Evolutionary conservation across 2,888 invertebrate species (phyloP), one percentile per base, ranked within the genome.

Genomic region (Notodonta dromedarius): DNA sequence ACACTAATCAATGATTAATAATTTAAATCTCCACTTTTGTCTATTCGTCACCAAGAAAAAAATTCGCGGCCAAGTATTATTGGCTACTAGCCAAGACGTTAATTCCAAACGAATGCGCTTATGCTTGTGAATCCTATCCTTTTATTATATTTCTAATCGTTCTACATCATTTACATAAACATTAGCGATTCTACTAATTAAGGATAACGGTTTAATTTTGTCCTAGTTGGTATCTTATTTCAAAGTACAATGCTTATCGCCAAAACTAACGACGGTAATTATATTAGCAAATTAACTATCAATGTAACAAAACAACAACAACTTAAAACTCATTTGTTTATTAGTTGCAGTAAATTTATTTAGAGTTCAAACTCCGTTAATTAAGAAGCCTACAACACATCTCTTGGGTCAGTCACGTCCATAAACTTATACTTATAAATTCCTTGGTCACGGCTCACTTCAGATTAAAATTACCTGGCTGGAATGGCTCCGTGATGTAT

Each of bases 401-500:
- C 50, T 2, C 46, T 16, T 16, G 9, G 16, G 50, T 9, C 50
- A 14, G 3, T 50, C 4, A 14, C 6, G 9, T 16, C 24, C 24
- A 24, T 24, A 24, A 24, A 24, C 24, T 2, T 24, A 24, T 24
- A 24, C 24, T 24, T 24, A 24, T 24, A 24, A 24, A 24, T 24
- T 24, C 2, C 24, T 24, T 24, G 24, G 24, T 24, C 24, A 24
- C 24, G 24, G 24, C 24, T 24, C 14, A 50, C 9, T 50, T 16
- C 9, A 5, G 16, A 50, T 16, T 4, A 2, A 48, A 42, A 58
- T 64, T 86, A 93, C 93, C 91, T 87, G 93, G 93, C 70, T 88
- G 84, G 82, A 90, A 93, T 5, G 93, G 93, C 59, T 93, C 83
- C 65, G 91, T 91, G 16, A 88, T 79, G 71, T 82, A 88, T 75